Base-by-base conservation (phyloP, 1,140 invertebrate genomes). In the Brachionus koreanus region DNA sequence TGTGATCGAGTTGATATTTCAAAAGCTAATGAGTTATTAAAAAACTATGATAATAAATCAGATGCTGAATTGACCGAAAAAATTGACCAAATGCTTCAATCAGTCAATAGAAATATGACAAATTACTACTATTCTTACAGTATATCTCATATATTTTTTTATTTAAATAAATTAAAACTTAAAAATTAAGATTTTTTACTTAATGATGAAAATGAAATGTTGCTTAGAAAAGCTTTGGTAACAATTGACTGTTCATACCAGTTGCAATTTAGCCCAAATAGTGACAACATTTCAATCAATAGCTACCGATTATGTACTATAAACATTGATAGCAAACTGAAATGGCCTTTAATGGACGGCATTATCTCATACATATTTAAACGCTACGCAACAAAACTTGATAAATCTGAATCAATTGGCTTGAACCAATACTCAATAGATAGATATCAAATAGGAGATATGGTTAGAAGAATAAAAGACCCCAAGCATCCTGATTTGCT, bases 401-500 rank as follows among this genome's bases (percentile, higher is more conserved):
- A 79, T 29, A 29, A 33, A 25, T 39, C 57, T 25, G 57, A 79
- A 61, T 39, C 49, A 12, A 57, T 42, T 65, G 76, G 76, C 13
- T 61, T 79, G 39, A 39, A 43, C 25, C 33, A 79, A 42, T 39
- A 61, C 35, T 79, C 76, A 37, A 65, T 79, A 42, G 76, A 79
- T 37, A 61, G 39, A 37, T 79, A 79, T 13, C 33, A 61, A 65
- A 79, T 79, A 37, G 76, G 76, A 23, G 49, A 57, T 35, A 19
- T 61, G 19, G 49, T 61, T 25, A 13, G 76, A 37, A 57, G 57
- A 57, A 79, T 79, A 25, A 79, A 25, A 13, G 86, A 86, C 57
- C 85, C 86, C 25, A 84, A 92, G 91, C 83, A 88, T 85, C 95
- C 94, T 0, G 95, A 98, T 87, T 87, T 97, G 29, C 89, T 97